Conservation (phyloP, 2,888 invertebrate genomes). For the Argyra leucocephala region DNA sequence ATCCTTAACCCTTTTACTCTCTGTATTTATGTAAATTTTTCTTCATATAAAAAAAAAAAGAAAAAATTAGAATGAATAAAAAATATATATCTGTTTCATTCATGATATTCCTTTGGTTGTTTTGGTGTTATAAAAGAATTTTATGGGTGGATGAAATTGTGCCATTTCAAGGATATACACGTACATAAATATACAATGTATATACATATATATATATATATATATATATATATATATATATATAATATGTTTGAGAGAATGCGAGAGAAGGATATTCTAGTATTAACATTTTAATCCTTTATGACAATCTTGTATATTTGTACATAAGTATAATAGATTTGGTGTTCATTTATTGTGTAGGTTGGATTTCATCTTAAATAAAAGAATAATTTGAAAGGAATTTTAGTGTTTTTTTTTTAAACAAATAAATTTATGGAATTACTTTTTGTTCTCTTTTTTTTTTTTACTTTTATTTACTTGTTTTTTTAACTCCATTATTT, state of each 20-base stretch:
- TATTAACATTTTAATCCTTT: not conserved
- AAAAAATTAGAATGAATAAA: not conserved
- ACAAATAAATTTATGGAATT: too few species aligned
- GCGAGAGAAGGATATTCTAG: too few species aligned
- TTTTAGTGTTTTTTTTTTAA: too few species aligned
- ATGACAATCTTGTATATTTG: not conserved
- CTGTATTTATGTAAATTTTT: not conserved
- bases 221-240: not conserved
- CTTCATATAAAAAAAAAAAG: not conserved
- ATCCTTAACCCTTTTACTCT: conserved; percentile 1
- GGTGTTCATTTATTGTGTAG: not conserved
- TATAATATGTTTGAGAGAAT: not conserved
- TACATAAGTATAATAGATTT: not conserved
- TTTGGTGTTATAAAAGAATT: not conserved
- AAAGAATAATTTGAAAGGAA: not conserved
- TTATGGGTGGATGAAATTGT: not conserved
- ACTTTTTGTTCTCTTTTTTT: too few species aligned
- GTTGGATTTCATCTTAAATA: not conserved
- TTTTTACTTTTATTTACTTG: too few species aligned
- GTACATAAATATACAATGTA: not conserved
- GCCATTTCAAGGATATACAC: not conserved
- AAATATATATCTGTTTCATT: too few species aligned
- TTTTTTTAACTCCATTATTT: too few species aligned
- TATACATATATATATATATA: not conserved
- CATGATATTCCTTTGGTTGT: too few species aligned